Evolutionary conservation across 2,113 vertebrate species (phyloP).

Genomic region (Fregetta grallaria): DNA sequence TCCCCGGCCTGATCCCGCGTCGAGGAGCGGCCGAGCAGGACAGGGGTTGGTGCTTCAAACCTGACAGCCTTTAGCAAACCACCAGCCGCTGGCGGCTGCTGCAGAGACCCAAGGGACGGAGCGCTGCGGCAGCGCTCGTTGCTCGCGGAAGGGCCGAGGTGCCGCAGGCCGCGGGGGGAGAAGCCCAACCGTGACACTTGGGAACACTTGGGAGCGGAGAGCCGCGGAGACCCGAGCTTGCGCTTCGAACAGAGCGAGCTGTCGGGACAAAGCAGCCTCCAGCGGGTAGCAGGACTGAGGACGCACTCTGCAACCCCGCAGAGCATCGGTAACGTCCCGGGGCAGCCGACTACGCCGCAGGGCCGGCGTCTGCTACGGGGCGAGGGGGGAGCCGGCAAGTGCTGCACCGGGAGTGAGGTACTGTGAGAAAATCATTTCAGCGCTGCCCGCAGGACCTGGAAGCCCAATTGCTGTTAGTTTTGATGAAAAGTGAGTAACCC

Average conservation of each 20-base stretch:
- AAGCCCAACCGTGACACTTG: no score
- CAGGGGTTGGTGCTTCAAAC: no score
- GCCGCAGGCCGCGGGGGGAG: background rate
- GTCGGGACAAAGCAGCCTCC: no score
- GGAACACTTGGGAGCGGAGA: background rate
- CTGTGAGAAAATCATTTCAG: background rate
- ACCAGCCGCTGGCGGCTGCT: no score
- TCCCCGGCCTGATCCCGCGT: no score
- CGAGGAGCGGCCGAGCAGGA: no score
- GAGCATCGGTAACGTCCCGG: background rate
- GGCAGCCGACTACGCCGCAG: no score
- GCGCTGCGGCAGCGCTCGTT: background rate
- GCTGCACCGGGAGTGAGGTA: background rate
- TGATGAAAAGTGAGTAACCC: no score
- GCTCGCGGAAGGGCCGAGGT: background rate
- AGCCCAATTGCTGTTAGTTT: background rate
- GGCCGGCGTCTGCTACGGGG: background rate
- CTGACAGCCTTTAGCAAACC: no score
- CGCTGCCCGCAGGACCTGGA: background rate
- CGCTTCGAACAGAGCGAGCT: background rate
- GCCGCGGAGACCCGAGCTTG: background rate
- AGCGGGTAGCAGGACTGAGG: background rate
- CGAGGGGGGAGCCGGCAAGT: background rate
- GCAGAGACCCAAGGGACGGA: background rate
- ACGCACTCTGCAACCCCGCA: background rate